Conservation (phyloP, 2,113 vertebrate species). For the Eleginops maclovinus region DNA sequence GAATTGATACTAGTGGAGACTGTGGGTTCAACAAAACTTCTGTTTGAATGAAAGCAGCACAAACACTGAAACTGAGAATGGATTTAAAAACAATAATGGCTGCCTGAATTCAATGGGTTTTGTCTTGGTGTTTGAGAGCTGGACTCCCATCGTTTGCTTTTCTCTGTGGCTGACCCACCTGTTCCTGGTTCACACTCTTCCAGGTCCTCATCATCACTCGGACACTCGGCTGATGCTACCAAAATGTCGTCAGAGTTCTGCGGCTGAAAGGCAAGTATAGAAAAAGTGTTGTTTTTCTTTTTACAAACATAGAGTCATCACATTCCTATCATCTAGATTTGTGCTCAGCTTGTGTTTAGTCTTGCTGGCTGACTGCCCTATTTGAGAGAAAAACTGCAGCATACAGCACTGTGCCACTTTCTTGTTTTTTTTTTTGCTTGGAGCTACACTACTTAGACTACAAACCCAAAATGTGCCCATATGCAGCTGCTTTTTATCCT, state of each 20-base stretch:
- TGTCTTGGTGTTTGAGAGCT: slow-evolving; percentile 13
- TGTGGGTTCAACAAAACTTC: slow-evolving; percentile 10
- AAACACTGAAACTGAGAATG: slow-evolving; percentile 1
- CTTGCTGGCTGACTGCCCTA: slow-evolving; percentile 35
- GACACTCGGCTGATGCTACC: slow-evolving; percentile 95
- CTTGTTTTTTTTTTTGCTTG: slow-evolving; percentile 34
- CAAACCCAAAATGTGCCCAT: slow-evolving; percentile 43
- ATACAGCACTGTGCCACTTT: slow-evolving; percentile 36
- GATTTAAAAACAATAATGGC: slow-evolving; percentile 3
- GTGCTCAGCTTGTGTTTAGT: background rate
- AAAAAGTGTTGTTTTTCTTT: slow-evolving; percentile 15
- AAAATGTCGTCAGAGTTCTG: slow-evolving; percentile 95
- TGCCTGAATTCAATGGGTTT: slow-evolving; percentile 5
- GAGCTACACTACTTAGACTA: slow-evolving; percentile 41
- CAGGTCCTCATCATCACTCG: slow-evolving; percentile 96
- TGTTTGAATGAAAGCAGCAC: slow-evolving; percentile 17
- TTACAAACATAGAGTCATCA: slow-evolving; percentile 27
- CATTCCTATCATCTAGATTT: slow-evolving; percentile 6
- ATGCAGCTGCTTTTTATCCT: slow-evolving; percentile 51
- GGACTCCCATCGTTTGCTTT: background rate
- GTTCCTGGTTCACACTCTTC: slow-evolving; percentile 96
- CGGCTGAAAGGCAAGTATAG: slow-evolving; percentile 51
- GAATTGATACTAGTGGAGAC: background rate
- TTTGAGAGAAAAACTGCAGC: slow-evolving; percentile 43
- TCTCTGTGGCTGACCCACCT: slow-evolving; percentile 85